Evolutionary conservation across 2,113 vertebrate genomes (phyloP), one percentile per base, ranked within the genome.

Genomic region (Pseudorectes ferrugineus): DNA sequence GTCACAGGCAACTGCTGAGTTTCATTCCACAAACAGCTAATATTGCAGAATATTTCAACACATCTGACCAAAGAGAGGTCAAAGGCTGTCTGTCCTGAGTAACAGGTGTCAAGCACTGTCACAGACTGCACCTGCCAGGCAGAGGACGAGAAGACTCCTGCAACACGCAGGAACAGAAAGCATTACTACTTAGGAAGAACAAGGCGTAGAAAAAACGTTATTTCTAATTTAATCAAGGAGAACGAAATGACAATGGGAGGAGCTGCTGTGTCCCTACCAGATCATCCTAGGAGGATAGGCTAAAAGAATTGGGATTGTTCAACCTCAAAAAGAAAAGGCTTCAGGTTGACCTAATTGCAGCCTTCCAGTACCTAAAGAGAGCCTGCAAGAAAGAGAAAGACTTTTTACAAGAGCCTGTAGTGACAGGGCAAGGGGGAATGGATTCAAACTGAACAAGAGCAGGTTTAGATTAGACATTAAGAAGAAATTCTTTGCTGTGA

Each of bases 191-290:
- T 23, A 77, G 17, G 12, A 52, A 62, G 45, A 52, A 48, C 3
- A 40, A 76, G 38, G 14, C 1, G 5, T 17, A 71, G 51, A 36
- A 80, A 17, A 73, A 59, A 36, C 0, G 0, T 5, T 3, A n/a
- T 26, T 67, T 63, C 25, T 36, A 43, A 51, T 58, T 75, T 67
- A 74, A 85, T 45, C 36, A 71, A 42, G n/a, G 26, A 74, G 43
- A 87, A 58, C 0, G 0, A 70, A 92, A 81, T 33, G 6, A 45
- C 6, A 19, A 55, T 23, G 28, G 13, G 20, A 63, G 26, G 10
- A 72, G n/a, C n/a, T 57, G 22, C 48, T 65, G 11, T 24, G 28
- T 46, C 55, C 17, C 43, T 36, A 42, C 6, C 2, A 58, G 22
- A 62, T 65, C 45, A 79, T 28, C 17, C n/a, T 35, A 5, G 23